phyloP scores from a whole-genome alignment of 2,113 vertebrate species.

The Baryphthengus martii region DNA sequence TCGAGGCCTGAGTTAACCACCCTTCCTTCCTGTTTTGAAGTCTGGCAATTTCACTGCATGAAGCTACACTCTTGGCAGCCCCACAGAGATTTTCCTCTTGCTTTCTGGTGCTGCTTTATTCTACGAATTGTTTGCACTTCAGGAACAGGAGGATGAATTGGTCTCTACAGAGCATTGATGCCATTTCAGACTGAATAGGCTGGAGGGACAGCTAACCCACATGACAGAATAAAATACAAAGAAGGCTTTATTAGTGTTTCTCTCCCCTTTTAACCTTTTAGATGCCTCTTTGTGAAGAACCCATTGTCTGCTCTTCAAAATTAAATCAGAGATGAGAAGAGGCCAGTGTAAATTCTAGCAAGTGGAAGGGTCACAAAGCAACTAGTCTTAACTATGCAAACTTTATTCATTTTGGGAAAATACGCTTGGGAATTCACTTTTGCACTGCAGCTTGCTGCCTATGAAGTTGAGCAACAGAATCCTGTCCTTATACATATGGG shows the following conservation, averaged over 20 bases:
- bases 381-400: background rate
- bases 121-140: slow-evolving; percentile 53
- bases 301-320: background rate
- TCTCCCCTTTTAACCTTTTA: slow-evolving; percentile 38
- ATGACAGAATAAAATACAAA: slow-evolving; percentile 51
- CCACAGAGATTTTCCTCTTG: background rate
- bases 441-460: background rate
- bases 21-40: slow-evolving; percentile 15
- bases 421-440: background rate
- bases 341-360: background rate
- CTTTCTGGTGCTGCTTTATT: slow-evolving; percentile 43
- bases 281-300: background rate
- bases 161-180: slow-evolving; percentile 18
- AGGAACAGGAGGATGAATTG: slow-evolving; percentile 45
- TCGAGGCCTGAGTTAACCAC: background rate
- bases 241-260: slow-evolving; percentile 7
- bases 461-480: background rate
- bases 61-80: slow-evolving; percentile 2
- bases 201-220: slow-evolving; percentile 6
- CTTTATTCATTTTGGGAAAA: background rate
- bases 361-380: background rate
- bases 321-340: background rate
- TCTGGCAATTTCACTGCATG: background rate
- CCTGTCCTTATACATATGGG: background rate
- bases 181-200: slow-evolving; percentile 45